Percentiles rank a stretch among this genome's conserved stretches.
Conservation (phyloP, 2,888 invertebrate species). For the Nephrotoma flavescens region DNA sequence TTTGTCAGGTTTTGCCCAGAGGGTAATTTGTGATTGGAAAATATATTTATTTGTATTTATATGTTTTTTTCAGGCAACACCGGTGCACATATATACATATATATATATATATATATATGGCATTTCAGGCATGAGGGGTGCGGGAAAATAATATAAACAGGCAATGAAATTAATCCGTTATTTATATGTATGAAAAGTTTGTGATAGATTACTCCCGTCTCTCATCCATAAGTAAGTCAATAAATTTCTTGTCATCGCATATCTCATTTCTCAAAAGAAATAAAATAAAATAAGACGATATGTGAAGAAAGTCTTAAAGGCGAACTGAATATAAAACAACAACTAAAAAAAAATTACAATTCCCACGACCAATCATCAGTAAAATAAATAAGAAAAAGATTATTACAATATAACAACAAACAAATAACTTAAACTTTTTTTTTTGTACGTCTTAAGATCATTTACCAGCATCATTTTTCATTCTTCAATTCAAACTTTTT, state of each 20-base stretch:
- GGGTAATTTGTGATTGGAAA: neutral
- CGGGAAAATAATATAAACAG: neutral
- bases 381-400: neutral
- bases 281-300: neutral
- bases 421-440: neutral
- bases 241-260: neutral
- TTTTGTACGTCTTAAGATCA: neutral
- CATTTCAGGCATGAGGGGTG: neutral
- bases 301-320: neutral
- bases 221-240: neutral
- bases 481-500: neutral
- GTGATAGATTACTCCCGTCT: neutral
- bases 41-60: neutral
- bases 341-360: neutral
- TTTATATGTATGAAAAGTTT: neutral
- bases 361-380: neutral
- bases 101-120: no score
- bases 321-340: neutral
- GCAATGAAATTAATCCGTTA: neutral
- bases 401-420: neutral
- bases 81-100: neutral
- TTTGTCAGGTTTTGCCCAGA: neutral
- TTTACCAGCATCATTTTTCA: neutral
- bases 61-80: neutral
- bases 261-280: neutral